Evolutionary conservation across 2,888 invertebrate species (phyloP), one percentile per base, ranked within the genome.

Genomic region (Sclerodermus sp.): DNA sequence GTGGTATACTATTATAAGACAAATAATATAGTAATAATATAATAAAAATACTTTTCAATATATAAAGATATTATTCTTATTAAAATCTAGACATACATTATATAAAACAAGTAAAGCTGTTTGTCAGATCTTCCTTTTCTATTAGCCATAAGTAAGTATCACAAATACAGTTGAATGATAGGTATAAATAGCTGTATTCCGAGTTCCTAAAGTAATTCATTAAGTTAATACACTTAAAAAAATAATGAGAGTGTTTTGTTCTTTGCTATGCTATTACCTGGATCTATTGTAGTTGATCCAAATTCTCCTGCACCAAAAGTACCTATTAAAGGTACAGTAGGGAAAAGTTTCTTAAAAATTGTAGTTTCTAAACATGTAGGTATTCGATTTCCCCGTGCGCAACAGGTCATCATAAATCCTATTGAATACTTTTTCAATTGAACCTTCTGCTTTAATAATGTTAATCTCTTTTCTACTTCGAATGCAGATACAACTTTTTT

Each of bases 391-490:
- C 70, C 69, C 2, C 77, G 67, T 18, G 64, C 74, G 14, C 53
- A 60, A 45, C 77, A 77, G 0, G 71, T 67, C 42, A 74, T 74
- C 73, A 77, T 76, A 13, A 74, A 58, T 39, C 67, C 77, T 15
- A 71, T 43, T 2, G 70, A 65, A 49, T 72, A 59, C 56, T 69
- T 76, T 39, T 64, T 66, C 32, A 77, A 55, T 13, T 63, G 37
- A 12, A 76, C 59, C 10, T 55, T 40, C 2, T 63, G 47, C 40
- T 58, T 67, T 4, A 74, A 56, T 14, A 46, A 45, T n/a, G 45
- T 50, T 1, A 77, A 45, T 53, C 60, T 67, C 1, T 44, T 65
- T 32, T 52, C 41, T 9, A 62, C 49, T 16, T 68, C 65, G 2
- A 58, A 62, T 0, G 53, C 43, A 41, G 55, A 66, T 8, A 23